Evolutionary conservation across 2,113 vertebrate genomes (phyloP).

Genomic region (Pollachius pollachius): DNA sequence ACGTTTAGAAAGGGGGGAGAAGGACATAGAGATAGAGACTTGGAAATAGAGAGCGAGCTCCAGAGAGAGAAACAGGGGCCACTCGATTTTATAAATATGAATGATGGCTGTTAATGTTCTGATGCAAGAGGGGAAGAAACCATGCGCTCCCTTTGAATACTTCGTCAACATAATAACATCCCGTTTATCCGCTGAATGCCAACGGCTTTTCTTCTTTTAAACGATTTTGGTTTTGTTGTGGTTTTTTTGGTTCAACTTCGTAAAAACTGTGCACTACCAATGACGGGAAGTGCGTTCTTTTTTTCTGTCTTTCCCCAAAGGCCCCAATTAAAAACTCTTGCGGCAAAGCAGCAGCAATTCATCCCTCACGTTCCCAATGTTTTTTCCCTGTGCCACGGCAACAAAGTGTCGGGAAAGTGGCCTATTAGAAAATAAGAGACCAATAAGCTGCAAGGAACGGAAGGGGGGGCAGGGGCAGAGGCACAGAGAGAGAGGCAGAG

Average conservation of each 20-base stretch:
- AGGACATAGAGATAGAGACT: slow-evolving; percentile 8
- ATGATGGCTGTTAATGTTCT: slow-evolving; percentile 30
- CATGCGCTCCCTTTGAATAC: slow-evolving; percentile 32
- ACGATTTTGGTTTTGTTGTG: too few species aligned
- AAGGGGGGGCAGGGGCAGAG: neutral
- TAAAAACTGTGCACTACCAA: slow-evolving; percentile 66
- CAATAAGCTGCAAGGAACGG: slow-evolving; percentile 42
- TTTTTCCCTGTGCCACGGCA: slow-evolving; percentile 20
- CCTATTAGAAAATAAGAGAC: slow-evolving; percentile 13
- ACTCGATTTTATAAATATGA: slow-evolving; percentile 43
- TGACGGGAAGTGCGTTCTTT: slow-evolving; percentile 35
- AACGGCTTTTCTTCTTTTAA: slow-evolving; percentile 1
- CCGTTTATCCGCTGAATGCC: slow-evolving; percentile 49
- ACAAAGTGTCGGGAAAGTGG: neutral
- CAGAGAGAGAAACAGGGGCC: neutral
- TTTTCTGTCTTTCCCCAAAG: slow-evolving; percentile 50
- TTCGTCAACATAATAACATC: slow-evolving; percentile 55
- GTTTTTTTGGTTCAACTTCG: slow-evolving; percentile 50
- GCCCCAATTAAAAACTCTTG: slow-evolving; percentile 77
- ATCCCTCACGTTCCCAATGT: slow-evolving; percentile 41
- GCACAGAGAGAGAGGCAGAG: slow-evolving; percentile 13
- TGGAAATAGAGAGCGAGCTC: neutral
- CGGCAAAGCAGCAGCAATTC: slow-evolving; percentile 65
- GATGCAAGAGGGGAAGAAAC: slow-evolving; percentile 13
- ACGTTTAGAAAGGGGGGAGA: slow-evolving; percentile 22